A percentile compares a stretch with the other conserved stretches of the same genome.
Evolutionary conservation across 2,888 invertebrate genomes (phyloP).

Genomic region (Galerucella calmariensis): DNA sequence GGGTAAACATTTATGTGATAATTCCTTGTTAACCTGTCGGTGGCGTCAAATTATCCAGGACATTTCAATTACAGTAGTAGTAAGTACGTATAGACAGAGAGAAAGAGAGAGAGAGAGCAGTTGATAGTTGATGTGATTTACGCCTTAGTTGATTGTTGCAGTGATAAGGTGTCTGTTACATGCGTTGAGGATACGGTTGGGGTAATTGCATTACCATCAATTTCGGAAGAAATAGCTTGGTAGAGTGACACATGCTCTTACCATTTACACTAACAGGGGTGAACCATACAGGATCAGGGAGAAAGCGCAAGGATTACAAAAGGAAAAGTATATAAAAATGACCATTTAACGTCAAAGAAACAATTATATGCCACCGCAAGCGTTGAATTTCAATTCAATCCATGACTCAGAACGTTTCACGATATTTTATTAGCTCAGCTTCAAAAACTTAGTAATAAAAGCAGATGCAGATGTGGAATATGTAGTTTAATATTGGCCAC

Average conservation of each 20-base stretch:
- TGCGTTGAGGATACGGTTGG: constrained; percentile 27
- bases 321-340: no score
- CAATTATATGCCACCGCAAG: no score
- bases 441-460: no score
- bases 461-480: no score
- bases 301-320: no score
- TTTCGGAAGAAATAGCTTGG: constrained; percentile 19
- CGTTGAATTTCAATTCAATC: no score
- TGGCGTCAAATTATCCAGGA: constrained; percentile 16
- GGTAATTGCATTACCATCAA: constrained; percentile 32
- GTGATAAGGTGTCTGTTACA: constrained; percentile 37
- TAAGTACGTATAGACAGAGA: constrained; percentile 7
- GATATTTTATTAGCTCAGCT: no score
- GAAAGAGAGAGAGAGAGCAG: constrained; percentile 10
- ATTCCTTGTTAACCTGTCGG: constrained; percentile 5
- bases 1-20: not conserved
- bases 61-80: constrained; percentile 26
- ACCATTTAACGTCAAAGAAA: no score
- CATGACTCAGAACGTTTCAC: no score
- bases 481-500: no score
- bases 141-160: constrained; percentile 33
- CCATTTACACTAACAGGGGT: not conserved
- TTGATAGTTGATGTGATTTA: constrained; percentile 31
- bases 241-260: constrained; percentile 4
- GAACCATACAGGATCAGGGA: not conserved